Conservation (phyloP, 2,888 invertebrate species). For the Portevinia maculata region DNA sequence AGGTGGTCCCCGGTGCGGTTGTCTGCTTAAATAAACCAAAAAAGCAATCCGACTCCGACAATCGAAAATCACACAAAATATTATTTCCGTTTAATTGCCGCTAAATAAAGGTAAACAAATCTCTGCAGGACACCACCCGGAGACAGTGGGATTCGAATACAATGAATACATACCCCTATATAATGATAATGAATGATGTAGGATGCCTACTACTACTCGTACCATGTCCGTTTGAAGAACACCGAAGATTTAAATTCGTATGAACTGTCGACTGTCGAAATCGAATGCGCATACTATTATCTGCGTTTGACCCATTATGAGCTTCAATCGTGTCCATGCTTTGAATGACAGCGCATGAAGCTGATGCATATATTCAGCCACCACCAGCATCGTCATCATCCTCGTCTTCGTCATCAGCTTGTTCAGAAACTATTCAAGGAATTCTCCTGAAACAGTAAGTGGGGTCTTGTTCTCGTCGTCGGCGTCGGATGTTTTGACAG, state of each 20-base stretch:
- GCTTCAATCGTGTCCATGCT: constrained; percentile 33
- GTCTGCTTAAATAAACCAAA: constrained; percentile 42
- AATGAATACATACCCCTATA: constrained; percentile 63
- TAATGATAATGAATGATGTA: constrained; percentile 55
- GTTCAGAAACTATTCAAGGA: constrained; percentile 69
- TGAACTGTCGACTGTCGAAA: constrained; percentile 53
- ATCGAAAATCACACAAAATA: constrained; percentile 70
- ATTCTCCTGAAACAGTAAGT: constrained; percentile 70
- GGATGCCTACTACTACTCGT: too few species aligned
- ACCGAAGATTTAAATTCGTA: constrained; percentile 50
- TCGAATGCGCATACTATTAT: constrained; percentile 47
- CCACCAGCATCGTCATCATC: constrained; percentile 23
- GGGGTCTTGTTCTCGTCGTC: constrained; percentile 53
- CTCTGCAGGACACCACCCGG: constrained; percentile 63
- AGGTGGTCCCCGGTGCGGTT: constrained; percentile 55
- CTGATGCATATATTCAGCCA: neutral
- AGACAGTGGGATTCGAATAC: constrained; percentile 28
- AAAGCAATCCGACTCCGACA: constrained; percentile 37
- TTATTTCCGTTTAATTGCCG: constrained; percentile 75
- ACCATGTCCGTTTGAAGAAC: constrained; percentile 57
- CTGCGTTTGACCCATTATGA: constrained; percentile 58
- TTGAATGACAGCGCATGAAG: constrained; percentile 31
- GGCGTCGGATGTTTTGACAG: constrained; percentile 73
- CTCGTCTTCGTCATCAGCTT: constrained; percentile 33
- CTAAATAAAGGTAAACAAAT: constrained; percentile 75